phyloP scores from a whole-genome alignment of 2,888 invertebrate species.

The Hirtodrosophila cameraria region DNA sequence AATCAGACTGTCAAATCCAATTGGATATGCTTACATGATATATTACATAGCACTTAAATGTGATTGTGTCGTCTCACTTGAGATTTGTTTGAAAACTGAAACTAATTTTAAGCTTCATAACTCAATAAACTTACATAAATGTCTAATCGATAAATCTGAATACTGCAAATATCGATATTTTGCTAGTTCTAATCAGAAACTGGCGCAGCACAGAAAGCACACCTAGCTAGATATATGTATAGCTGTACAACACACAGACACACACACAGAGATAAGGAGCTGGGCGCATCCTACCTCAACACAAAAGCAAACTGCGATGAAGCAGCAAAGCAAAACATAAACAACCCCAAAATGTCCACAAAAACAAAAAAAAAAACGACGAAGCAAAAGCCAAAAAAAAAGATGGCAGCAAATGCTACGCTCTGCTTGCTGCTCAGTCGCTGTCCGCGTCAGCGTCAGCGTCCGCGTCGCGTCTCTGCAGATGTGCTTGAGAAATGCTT shows the following conservation, averaged over 20 bases:
- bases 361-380: constrained; percentile 43
- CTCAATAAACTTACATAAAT: too few relatives aligned
- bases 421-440: constrained; percentile 16
- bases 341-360: constrained; percentile 69
- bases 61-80: too few relatives aligned
- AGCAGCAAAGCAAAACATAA: constrained; percentile 69
- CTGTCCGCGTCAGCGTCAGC: constrained; percentile 7
- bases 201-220: constrained; percentile 44
- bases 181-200: background rate
- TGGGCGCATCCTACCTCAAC: constrained; percentile 72
- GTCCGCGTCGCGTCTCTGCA: constrained; percentile 11
- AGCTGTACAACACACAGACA: background rate
- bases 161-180: too few relatives aligned
- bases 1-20: too few relatives aligned
- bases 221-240: constrained; percentile 34
- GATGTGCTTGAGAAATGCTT: constrained; percentile 18
- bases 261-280: constrained; percentile 7
- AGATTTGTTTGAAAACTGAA: too few relatives aligned
- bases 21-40: too few relatives aligned
- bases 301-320: constrained; percentile 39
- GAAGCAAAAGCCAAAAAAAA: constrained; percentile 13
- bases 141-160: too few relatives aligned
- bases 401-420: constrained; percentile 19
- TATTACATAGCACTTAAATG: too few relatives aligned
- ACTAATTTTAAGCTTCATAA: too few relatives aligned